These are phyloP conservation scores for Siphlonurus alternatus DNA, from an alignment of 2,888 invertebrate genomes.

Conservation along the genomic window DNA sequence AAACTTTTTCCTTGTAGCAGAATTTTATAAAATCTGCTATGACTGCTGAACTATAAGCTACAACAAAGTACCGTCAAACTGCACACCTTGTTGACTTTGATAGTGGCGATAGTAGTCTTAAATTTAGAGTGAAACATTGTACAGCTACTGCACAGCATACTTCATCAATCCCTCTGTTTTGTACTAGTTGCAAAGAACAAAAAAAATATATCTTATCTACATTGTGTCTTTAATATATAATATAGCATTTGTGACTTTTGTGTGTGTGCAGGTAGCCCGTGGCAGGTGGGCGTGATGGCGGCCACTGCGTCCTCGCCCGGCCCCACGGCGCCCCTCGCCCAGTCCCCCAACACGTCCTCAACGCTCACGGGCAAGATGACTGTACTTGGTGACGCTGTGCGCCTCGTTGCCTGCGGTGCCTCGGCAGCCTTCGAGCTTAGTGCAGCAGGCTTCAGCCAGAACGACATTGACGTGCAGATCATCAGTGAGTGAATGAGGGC, in stretches of 20 bases:
- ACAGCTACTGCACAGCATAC: no score
- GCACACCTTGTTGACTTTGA: no score
- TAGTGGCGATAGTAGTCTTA: no score
- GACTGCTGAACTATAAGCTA: no score
- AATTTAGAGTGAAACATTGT: no score
- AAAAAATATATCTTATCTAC: no score
- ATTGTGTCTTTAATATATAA: no score
- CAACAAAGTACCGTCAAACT: no score
- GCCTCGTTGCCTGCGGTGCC: constrained; percentile 77
- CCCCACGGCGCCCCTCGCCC: constrained; percentile 21
- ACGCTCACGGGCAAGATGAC: constrained; percentile 42
- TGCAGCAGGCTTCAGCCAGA: constrained; percentile 39
- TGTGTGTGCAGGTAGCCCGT: constrained; percentile 65
- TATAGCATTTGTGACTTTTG: constrained; percentile 10
- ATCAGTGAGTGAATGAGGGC: constrained; percentile 35
- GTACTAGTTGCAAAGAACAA: no score
- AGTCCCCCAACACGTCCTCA: constrained; percentile 13
- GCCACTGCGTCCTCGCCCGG: constrained; percentile 31
- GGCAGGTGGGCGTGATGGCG: constrained; percentile 81
- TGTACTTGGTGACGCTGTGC: constrained; percentile 72
- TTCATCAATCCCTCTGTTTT: no score
- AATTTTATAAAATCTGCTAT: no score
- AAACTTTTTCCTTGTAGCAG: no score
- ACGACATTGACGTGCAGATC: constrained; percentile 36
- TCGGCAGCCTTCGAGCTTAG: constrained; percentile 81